phyloP scores from a whole-genome alignment of 2,888 invertebrate genomes.

The Patella pellucida region DNA sequence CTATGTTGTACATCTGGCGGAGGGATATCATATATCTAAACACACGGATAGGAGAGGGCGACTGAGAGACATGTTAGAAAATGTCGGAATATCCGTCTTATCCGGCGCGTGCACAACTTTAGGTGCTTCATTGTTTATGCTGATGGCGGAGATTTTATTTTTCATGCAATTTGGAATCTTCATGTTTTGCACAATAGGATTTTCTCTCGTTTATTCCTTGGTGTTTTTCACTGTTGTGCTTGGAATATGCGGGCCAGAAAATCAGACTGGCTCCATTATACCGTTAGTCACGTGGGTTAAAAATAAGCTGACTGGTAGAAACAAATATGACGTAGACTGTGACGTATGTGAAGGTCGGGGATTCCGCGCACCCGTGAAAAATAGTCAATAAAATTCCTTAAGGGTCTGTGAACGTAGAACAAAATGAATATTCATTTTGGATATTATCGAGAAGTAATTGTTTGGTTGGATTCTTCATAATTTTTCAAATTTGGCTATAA shows the following conservation, averaged over 20 bases:
- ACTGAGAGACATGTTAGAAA: slow-evolving; percentile 56
- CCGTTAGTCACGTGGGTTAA: slow-evolving; percentile 26
- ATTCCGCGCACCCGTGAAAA: no score
- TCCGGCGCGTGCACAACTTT: slow-evolving; percentile 62
- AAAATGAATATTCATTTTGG: no score
- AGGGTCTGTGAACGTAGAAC: no score
- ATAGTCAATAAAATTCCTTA: no score
- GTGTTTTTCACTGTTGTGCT: slow-evolving; percentile 51
- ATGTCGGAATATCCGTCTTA: slow-evolving; percentile 59
- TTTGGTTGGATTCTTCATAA: no score
- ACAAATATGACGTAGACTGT: slow-evolving; percentile 9
- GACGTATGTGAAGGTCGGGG: not conserved
- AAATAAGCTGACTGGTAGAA: slow-evolving; percentile 20
- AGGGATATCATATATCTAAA: slow-evolving; percentile 59
- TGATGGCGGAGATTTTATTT: slow-evolving; percentile 61
- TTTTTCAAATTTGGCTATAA: no score
- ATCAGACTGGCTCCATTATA: slow-evolving; percentile 42
- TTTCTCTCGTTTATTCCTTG: slow-evolving; percentile 59
- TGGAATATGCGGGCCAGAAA: slow-evolving; percentile 52
- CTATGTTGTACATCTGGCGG: slow-evolving; percentile 65
- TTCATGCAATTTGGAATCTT: slow-evolving; percentile 64
- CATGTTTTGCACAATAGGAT: slow-evolving; percentile 62
- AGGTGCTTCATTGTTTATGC: slow-evolving; percentile 65
- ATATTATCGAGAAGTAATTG: no score
- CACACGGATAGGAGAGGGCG: slow-evolving; percentile 52